Conservation (phyloP, 2,888 invertebrate genomes). For the Cremastinae sp. region DNA sequence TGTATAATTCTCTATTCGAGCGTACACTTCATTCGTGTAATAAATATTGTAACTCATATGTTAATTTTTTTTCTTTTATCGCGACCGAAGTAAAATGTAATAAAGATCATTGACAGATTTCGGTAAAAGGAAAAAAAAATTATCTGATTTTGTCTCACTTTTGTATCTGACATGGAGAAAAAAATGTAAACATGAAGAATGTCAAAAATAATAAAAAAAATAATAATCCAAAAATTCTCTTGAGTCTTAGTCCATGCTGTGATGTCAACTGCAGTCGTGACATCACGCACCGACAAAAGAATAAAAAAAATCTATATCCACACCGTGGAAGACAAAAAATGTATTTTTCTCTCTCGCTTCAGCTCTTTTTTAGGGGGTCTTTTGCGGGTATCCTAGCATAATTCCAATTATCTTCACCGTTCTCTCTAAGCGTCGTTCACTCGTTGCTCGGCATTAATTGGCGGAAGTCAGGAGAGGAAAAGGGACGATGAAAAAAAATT, state of each 20-base stretch:
- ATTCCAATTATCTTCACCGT: slow-evolving; percentile 77
- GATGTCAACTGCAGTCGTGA: slow-evolving; percentile 77
- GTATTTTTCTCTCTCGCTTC: slow-evolving; percentile 56
- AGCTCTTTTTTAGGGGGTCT: slow-evolving; percentile 59
- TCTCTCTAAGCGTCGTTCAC: slow-evolving; percentile 59
- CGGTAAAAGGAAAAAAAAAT: too few relatives aligned
- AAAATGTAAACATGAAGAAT: slow-evolving; percentile 29
- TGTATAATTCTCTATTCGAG: slow-evolving; percentile 46
- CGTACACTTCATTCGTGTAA: slow-evolving; percentile 27
- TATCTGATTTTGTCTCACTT: neutral
- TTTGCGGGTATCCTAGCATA: slow-evolving; percentile 73
- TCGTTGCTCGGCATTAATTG: slow-evolving; percentile 72
- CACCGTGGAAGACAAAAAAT: slow-evolving; percentile 55
- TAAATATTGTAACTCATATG: slow-evolving; percentile 37
- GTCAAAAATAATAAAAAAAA: slow-evolving; percentile 40
- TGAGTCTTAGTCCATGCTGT: neutral
- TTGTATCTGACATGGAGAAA: slow-evolving; percentile 41
- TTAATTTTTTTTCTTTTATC: too few relatives aligned
- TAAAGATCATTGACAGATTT: too few relatives aligned
- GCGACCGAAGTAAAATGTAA: too few relatives aligned
- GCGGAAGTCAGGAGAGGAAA: slow-evolving; percentile 68
- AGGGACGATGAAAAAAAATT: slow-evolving; percentile 54
- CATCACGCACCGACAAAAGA: slow-evolving; percentile 54
- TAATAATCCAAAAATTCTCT: neutral
- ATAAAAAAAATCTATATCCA: slow-evolving; percentile 43